Percentiles rank a stretch among this genome's conserved stretches.
These are phyloP conservation scores for Lapara coniferarum DNA, from an alignment of 2,888 invertebrate species.

Conservation along the genomic window DNA sequence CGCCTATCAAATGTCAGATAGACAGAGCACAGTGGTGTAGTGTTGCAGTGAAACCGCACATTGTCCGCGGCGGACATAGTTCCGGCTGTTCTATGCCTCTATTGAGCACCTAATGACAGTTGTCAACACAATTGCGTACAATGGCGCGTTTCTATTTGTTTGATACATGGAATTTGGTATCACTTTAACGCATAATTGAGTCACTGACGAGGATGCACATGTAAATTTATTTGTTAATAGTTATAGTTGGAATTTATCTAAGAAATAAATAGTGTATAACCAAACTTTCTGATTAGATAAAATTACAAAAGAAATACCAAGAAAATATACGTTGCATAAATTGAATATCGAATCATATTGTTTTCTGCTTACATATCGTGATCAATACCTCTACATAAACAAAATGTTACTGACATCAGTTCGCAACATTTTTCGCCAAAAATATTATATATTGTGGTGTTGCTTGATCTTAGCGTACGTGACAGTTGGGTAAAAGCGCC, in stretches of 20 bases:
- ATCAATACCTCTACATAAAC: background rate
- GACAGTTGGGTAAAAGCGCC: slow-evolving; percentile 69
- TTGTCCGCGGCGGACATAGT: slow-evolving; percentile 60
- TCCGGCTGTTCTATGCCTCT: slow-evolving; percentile 54
- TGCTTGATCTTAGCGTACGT: slow-evolving; percentile 63
- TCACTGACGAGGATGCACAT: background rate
- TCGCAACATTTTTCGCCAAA: background rate
- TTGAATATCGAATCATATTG: too few species aligned
- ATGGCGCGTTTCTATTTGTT: slow-evolving; percentile 31
- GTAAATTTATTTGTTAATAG: too few species aligned
- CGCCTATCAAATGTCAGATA: slow-evolving; percentile 63
- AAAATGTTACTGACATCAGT: background rate
- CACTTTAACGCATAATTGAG: background rate
- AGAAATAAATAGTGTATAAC: too few species aligned
- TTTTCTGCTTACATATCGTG: too few species aligned
- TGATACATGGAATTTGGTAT: slow-evolving; percentile 13
- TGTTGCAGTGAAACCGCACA: slow-evolving; percentile 73
- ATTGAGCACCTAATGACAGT: slow-evolving; percentile 34
- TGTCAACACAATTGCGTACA: slow-evolving; percentile 22
- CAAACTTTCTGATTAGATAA: too few species aligned
- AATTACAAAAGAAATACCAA: too few species aligned
- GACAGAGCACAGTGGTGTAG: slow-evolving; percentile 59
- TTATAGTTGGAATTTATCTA: too few species aligned
- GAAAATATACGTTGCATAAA: too few species aligned
- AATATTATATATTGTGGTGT: slow-evolving; percentile 16